phyloP scores from a whole-genome alignment of 2,888 invertebrate species.

The Sarcophaga carnaria region DNA sequence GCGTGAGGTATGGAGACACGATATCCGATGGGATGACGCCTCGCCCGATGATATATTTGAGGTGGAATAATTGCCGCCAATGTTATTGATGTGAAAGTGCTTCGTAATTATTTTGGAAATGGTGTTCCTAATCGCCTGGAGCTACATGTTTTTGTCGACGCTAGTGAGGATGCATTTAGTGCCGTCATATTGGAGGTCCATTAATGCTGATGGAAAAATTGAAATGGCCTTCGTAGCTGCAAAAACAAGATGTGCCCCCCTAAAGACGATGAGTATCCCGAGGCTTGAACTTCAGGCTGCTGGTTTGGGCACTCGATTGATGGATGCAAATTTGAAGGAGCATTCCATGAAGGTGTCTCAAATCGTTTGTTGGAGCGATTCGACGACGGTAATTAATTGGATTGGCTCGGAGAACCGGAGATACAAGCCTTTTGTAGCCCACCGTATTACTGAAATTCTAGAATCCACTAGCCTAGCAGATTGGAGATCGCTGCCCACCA shows the following conservation, averaged over 20 bases:
- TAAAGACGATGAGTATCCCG: constrained; percentile 44
- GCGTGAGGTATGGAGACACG: constrained; percentile 23
- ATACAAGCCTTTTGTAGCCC: no score
- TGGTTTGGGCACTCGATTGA: background rate
- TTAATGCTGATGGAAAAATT: constrained; percentile 39
- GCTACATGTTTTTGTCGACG: background rate
- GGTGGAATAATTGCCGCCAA: background rate
- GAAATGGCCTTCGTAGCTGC: background rate
- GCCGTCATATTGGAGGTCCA: constrained; percentile 38
- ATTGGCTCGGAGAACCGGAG: background rate
- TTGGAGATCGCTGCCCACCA: background rate
- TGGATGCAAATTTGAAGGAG: background rate
- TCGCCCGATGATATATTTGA: background rate
- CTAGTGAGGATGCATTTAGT: background rate
- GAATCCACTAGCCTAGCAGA: no score
- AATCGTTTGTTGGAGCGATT: background rate
- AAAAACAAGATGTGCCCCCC: constrained; percentile 45
- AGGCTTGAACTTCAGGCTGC: background rate
- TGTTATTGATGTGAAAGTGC: background rate
- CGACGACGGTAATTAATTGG: background rate
- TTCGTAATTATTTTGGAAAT: constrained; percentile 21
- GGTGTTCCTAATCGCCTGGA: background rate
- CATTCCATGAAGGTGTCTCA: background rate
- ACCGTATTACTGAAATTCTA: no score
- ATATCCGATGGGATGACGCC: constrained; percentile 9